These are phyloP conservation scores for Tenthredo livida DNA, from an alignment of 2,888 invertebrate genomes.

Conservation along the genomic window DNA sequence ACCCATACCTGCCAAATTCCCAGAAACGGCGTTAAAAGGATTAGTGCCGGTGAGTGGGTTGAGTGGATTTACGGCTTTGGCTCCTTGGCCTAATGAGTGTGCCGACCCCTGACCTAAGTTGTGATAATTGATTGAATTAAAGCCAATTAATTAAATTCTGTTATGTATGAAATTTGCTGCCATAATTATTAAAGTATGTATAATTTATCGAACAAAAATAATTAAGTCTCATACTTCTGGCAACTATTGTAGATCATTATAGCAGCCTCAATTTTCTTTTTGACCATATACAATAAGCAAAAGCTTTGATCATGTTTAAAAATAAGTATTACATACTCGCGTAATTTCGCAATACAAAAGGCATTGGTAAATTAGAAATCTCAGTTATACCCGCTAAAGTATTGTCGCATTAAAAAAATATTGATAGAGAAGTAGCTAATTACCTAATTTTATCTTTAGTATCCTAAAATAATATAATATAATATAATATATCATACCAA, in stretches of 20 bases:
- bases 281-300: neutral
- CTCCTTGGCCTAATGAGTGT: no score
- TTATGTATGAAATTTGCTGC: neutral
- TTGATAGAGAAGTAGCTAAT: slow-evolving; percentile 8
- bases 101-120: no score
- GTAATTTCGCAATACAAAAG: neutral
- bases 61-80: no score
- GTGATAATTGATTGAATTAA: neutral
- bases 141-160: neutral
- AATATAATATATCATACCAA: slow-evolving; percentile 4
- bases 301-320: neutral
- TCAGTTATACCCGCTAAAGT: neutral
- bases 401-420: slow-evolving; percentile 21
- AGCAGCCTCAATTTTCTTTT: slow-evolving; percentile 13
- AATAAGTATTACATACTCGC: neutral
- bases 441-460: neutral
- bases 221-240: slow-evolving; percentile 2
- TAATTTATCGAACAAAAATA: slow-evolving; percentile 12
- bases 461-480: slow-evolving; percentile 17
- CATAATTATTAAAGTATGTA: neutral
- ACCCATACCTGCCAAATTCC: no score
- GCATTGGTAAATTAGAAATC: neutral
- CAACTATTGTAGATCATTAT: neutral
- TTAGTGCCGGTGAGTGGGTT: no score
- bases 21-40: no score